A percentile compares a stretch with the other conserved stretches of the same genome.
Evolutionary conservation across 2,797 vertebrate species (phyloP).

Genomic region (Triplophysa bombifrons): DNA sequence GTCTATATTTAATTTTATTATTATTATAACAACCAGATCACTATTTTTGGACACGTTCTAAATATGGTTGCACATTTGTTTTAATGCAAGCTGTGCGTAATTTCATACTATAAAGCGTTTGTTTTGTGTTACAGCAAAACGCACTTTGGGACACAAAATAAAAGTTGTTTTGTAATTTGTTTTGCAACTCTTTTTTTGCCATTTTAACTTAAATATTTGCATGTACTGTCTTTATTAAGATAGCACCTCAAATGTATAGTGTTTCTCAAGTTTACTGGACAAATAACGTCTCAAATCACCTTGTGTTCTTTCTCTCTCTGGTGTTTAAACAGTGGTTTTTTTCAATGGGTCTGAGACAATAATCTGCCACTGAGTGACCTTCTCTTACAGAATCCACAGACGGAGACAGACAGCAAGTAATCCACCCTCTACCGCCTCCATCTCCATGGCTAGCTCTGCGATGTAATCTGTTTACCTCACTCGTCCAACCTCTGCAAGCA

Average conservation of each 20-base stretch:
- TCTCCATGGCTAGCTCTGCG: conserved; percentile 58
- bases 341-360: conserved; percentile 6
- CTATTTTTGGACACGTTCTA: conserved; percentile 15
- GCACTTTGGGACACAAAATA: conserved; percentile 51
- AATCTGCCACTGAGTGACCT: conserved; percentile 52
- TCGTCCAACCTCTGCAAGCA: conserved; percentile 12
- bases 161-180: conserved; percentile 50
- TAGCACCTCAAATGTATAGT: not conserved
- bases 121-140: conserved; percentile 30
- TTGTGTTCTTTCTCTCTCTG: not conserved
- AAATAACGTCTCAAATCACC: not conserved
- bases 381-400: conserved; percentile 35
- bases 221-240: not conserved
- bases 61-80: conserved; percentile 6
- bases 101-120: conserved; percentile 14
- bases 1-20: not conserved
- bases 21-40: not conserved
- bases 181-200: not conserved
- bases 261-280: no score
- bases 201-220: not conserved
- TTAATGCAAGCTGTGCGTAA: conserved; percentile 7
- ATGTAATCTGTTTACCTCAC: conserved; percentile 68
- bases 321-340: not conserved
- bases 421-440: conserved; percentile 57
- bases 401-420: conserved; percentile 51